Evolutionary conservation across 2,888 invertebrate genomes (phyloP).

Genomic region (Xestia ashworthii): DNA sequence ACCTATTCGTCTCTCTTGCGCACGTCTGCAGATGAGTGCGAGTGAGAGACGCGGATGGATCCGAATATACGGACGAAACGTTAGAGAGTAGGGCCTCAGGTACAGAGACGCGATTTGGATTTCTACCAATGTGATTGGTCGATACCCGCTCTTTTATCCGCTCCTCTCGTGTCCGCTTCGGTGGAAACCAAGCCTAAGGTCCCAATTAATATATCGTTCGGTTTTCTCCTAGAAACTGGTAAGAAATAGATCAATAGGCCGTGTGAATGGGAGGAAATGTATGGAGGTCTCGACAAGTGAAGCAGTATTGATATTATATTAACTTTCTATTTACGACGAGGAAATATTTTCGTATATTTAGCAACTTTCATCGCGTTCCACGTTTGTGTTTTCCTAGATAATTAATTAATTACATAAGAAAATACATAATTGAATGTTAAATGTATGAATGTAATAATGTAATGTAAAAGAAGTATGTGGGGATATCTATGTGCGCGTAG

Average conservation of each 20-base stretch:
- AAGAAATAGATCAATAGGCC: background rate
- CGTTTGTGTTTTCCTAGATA: background rate
- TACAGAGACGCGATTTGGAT: background rate
- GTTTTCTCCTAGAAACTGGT: constrained; percentile 1
- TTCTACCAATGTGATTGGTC: background rate
- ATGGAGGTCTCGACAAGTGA: background rate
- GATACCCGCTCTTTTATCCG: background rate
- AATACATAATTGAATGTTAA: background rate
- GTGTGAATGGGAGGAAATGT: constrained; percentile 11
- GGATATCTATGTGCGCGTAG: too few species aligned
- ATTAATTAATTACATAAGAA: background rate
- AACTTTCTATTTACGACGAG: constrained; percentile 14
- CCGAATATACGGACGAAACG: too few species aligned
- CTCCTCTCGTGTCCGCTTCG: background rate
- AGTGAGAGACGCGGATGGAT: too few species aligned
- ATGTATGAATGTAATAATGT: background rate
- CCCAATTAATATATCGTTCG: constrained; percentile 45
- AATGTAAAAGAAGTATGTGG: background rate
- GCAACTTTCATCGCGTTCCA: background rate
- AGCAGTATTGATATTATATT: constrained; percentile 26
- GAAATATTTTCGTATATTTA: constrained; percentile 3
- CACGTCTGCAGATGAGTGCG: too few species aligned
- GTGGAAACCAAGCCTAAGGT: constrained; percentile 13
- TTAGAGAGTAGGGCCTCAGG: too few species aligned
- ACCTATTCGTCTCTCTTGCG: too few species aligned